These are phyloP conservation scores for Smithornis capensis DNA, from an alignment of 2,113 vertebrate species.

Conservation along the genomic window DNA sequence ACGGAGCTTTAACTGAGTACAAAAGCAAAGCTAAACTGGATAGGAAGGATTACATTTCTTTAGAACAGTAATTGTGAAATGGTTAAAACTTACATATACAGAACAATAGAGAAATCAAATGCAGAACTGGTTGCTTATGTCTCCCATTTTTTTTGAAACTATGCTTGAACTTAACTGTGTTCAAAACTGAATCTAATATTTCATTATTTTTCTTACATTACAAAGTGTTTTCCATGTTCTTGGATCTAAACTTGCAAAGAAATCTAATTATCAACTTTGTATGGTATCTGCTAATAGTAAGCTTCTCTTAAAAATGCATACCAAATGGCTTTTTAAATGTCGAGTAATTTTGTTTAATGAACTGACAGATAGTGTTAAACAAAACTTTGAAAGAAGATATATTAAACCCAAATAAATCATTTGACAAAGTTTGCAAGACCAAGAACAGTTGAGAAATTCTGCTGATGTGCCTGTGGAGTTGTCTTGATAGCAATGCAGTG, in stretches of 20 bases:
- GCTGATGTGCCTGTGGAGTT: not conserved
- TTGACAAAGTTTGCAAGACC: not conserved
- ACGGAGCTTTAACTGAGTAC: not conserved
- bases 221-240: not conserved
- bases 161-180: not conserved
- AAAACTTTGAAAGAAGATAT: not conserved
- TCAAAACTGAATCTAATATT: not conserved
- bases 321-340: not conserved
- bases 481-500: not conserved
- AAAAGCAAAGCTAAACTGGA: not conserved
- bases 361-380: not conserved
- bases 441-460: not conserved
- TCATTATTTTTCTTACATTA: not conserved
- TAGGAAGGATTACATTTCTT: not conserved
- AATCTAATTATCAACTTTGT: not conserved
- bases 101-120: not conserved
- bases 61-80: not conserved
- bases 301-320: not conserved
- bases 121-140: not conserved
- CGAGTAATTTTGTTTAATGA: not conserved
- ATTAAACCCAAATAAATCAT: not conserved
- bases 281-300: not conserved
- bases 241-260: not conserved
- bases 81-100: not conserved
- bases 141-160: not conserved